A percentile compares a stretch with the other conserved stretches of the same genome.
These are phyloP conservation scores for Cuculus canorus DNA, from an alignment of 2,797 vertebrate genomes.

Conservation along the genomic window DNA sequence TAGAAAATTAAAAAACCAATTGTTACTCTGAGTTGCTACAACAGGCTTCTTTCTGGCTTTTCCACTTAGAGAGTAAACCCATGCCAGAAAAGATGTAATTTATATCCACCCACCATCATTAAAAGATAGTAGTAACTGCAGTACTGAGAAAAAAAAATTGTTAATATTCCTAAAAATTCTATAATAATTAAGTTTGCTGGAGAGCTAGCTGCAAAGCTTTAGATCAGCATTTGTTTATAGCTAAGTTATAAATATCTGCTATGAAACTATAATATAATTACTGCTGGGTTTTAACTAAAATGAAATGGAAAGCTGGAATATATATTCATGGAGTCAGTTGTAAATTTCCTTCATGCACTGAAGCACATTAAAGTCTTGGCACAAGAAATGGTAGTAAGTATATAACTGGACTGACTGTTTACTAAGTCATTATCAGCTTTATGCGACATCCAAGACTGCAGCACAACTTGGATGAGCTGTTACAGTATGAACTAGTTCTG, in stretches of 20 bases:
- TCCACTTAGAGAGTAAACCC: not conserved
- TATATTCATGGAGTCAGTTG: not conserved
- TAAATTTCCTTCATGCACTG: slow-evolving; percentile 67
- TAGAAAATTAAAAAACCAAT: not conserved
- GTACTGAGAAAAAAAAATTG: not conserved
- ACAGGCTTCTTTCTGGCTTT: not conserved
- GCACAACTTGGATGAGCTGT: not conserved
- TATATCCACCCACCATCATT: not conserved
- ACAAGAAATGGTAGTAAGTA: not conserved
- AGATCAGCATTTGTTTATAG: slow-evolving; percentile 26
- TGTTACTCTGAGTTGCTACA: not conserved
- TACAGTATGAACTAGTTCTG: not conserved
- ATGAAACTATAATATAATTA: slow-evolving; percentile 21
- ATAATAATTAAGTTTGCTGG: not conserved
- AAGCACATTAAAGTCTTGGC: slow-evolving; percentile 60
- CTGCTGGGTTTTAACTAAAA: slow-evolving; percentile 37
- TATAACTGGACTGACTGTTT: slow-evolving; percentile 45
- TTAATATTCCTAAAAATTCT: slow-evolving; percentile 11
- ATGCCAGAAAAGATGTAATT: not conserved
- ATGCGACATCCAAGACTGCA: not conserved
- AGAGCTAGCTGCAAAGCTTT: slow-evolving; percentile 32
- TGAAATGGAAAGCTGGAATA: slow-evolving; percentile 32
- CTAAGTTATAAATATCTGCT: slow-evolving; percentile 25
- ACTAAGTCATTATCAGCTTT: not conserved
- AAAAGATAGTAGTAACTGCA: not conserved